Evolutionary conservation across 1,140 invertebrate genomes (phyloP).

Genomic region (Melitaea cinxia): DNA sequence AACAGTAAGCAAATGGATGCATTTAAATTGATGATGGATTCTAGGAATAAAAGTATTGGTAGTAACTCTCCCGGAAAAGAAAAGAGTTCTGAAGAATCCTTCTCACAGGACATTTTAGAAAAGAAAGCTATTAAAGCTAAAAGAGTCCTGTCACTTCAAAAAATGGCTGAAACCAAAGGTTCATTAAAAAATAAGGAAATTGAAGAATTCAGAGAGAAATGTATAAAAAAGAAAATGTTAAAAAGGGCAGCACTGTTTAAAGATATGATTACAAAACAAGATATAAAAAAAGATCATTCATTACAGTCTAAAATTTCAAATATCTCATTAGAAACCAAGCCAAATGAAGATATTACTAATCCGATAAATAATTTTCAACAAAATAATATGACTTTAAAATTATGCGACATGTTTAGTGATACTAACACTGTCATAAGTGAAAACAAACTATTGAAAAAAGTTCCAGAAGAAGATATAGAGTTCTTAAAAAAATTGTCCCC

Average conservation of each 20-base stretch:
- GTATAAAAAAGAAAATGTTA: conserved; percentile 81
- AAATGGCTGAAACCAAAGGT: conserved; percentile 83
- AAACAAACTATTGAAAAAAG: conserved; percentile 36
- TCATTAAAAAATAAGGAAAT: conserved; percentile 80
- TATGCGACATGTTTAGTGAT: conserved; percentile 57
- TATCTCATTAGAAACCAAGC: not conserved
- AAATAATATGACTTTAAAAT: conserved; percentile 41
- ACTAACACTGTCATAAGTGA: conserved; percentile 26
- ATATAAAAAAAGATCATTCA: conserved; percentile 36
- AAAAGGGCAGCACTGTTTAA: conserved; percentile 82
- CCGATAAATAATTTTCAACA: not conserved
- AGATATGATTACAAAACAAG: conserved; percentile 63
- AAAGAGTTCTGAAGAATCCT: conserved; percentile 41
- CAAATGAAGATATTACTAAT: not conserved
- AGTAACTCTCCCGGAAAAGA: conserved; percentile 83
- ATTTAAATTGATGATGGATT: conserved; percentile 85
- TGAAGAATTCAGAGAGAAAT: conserved; percentile 80
- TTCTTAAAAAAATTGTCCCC: conserved; percentile 78
- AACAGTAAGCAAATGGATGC: conserved; percentile 77
- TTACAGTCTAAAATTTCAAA: not conserved
- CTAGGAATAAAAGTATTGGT: conserved; percentile 83
- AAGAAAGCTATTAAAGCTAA: conserved; percentile 73
- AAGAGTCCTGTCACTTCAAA: conserved; percentile 80
- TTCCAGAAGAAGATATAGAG: conserved; percentile 62
- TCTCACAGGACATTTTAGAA: conserved; percentile 46